Conservation (phyloP, 1,140 invertebrate genomes). For the Calephelis nemesis region DNA sequence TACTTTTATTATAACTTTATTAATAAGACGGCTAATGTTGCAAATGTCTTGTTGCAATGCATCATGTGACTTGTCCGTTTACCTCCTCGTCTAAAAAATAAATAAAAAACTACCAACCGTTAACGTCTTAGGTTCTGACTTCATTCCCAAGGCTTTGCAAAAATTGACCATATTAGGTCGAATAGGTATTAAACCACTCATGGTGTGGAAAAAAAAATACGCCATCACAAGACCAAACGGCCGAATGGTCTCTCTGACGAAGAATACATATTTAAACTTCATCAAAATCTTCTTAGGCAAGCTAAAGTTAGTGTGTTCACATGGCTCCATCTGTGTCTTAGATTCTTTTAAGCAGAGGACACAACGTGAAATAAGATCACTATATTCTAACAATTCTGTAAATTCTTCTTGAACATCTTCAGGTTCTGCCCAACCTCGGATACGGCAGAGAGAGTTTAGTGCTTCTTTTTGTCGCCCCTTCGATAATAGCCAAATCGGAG, state of each 20-base stretch:
- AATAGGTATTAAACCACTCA: conserved; percentile 77
- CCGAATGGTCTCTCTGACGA: conserved; percentile 73
- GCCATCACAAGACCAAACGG: conserved; percentile 76
- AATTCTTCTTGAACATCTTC: conserved; percentile 78
- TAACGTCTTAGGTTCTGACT: conserved; percentile 59
- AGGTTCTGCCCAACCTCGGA: conserved; percentile 77
- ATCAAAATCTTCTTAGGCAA: conserved; percentile 42
- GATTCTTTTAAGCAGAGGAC: conserved; percentile 50
- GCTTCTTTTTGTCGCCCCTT: conserved; percentile 79
- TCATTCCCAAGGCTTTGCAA: conserved; percentile 73
- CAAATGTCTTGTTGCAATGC: no score
- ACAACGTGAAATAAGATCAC: conserved; percentile 55
- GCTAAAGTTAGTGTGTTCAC: conserved; percentile 47
- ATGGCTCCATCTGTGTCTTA: conserved; percentile 35
- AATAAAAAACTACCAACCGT: conserved; percentile 49
- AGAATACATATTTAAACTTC: conserved; percentile 55
- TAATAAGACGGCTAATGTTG: no score
- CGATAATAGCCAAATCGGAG: conserved; percentile 83
- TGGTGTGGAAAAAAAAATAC: conserved; percentile 79
- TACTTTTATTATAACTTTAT: no score
- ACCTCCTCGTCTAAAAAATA: no score
- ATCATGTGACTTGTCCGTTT: no score
- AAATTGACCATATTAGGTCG: conserved; percentile 82
- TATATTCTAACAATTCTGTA: conserved; percentile 65
- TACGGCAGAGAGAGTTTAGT: conserved; percentile 70